Base-by-base conservation (phyloP, 2,113 vertebrate species). In the Atrichornis clamosus region DNA sequence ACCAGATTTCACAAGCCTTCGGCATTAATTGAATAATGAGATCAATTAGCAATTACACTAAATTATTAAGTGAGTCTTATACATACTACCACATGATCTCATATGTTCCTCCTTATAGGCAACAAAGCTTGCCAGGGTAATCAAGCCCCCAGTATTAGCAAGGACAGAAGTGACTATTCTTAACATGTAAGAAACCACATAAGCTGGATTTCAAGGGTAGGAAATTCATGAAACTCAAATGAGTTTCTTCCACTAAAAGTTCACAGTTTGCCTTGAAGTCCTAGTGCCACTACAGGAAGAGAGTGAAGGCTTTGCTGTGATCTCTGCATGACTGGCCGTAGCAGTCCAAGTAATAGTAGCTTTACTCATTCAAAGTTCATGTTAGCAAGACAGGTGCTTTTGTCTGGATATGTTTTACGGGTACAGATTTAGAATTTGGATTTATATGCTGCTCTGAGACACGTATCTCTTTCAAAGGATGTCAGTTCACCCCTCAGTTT, bases 11-110 rank as follows among this genome's bases (percentile, higher is more conserved):
- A 88, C 46, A 93, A 96, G 69, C 33, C 28, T 84, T 50, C 84
- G 93, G 62, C 94, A 88, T 96, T 96, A 96, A 93, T 69, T 92
- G 53, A 97, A 89, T 97, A 90, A 64, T 95, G 85, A 97, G 50
- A 90, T 94, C 82, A 96, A 84, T 95, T 97, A 96, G 53, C 49
- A 96, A 84, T 96, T 95, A 7, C 46, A 83, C 79, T 92, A 75
- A 89, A 94, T 96, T 84, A 95, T 91, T 92, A 96, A 95, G 59
- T 37, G 64, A 93, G 11, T 44, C 39, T 86, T 52, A 47, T 16
- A 7, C 27, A 89, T 67, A 55, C n/a, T 93, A 87, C 42, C 35
- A 49, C 39, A 80, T 82, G 79, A 84, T 46, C 44, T 96, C 60
- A 63, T 55, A 41, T 49, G 23, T 95, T 87, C 37, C 47, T 95